A percentile compares a stretch with the other conserved stretches of the same genome.
Conservation (phyloP, 2,113 vertebrate genomes). For the Sclerurus mexicanus region DNA sequence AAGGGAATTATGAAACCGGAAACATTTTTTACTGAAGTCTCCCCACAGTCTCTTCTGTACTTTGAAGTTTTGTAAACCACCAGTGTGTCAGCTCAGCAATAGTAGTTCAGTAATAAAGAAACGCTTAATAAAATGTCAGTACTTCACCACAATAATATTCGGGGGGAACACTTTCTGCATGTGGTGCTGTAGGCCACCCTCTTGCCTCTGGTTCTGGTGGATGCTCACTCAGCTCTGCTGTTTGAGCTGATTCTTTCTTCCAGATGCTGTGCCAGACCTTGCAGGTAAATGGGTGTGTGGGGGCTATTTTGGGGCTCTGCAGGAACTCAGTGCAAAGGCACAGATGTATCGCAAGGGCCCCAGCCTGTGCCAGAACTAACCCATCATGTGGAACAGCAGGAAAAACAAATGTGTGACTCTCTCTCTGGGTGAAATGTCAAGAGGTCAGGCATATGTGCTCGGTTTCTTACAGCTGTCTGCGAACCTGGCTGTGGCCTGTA, state of each 20-base stretch:
- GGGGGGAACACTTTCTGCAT: neutral
- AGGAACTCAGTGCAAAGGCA: neutral
- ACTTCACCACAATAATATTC: neutral
- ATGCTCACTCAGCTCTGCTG: neutral
- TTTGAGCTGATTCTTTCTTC: neutral
- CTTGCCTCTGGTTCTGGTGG: neutral
- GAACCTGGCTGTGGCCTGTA: slow-evolving; percentile 84
- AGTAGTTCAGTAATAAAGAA: neutral
- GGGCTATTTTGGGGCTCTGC: neutral
- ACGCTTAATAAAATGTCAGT: neutral
- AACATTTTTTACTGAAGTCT: neutral
- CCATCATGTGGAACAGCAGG: neutral
- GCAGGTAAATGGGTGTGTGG: neutral
- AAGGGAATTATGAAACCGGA: neutral
- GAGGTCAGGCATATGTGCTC: neutral
- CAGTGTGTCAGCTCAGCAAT: neutral
- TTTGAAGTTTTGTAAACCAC: neutral
- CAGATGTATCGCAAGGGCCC: neutral
- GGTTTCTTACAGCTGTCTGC: slow-evolving; percentile 79
- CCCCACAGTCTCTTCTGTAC: neutral
- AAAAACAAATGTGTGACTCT: neutral
- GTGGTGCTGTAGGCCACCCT: neutral
- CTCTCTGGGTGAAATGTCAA: neutral
- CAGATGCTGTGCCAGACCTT: neutral
- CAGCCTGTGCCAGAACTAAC: neutral